Conservation (phyloP, 2,888 invertebrate genomes). For the Sisyra nigra region DNA sequence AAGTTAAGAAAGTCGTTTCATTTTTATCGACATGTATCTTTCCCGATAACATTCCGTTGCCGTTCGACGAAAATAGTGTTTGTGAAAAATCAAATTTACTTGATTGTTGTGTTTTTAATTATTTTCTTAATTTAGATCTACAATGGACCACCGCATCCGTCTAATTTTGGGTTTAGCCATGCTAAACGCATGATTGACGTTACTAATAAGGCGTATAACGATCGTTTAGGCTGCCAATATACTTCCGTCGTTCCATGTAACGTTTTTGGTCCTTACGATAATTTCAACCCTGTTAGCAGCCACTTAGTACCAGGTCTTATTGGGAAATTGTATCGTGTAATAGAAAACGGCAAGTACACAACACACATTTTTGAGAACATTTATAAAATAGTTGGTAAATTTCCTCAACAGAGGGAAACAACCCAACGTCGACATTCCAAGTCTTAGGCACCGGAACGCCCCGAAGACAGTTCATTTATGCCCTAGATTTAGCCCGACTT, state of each 20-base stretch:
- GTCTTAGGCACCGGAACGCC: constrained; percentile 90
- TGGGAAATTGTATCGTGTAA: constrained; percentile 58
- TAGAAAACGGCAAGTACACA: constrained; percentile 31
- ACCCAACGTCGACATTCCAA: constrained; percentile 43
- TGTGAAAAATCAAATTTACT: constrained; percentile 8
- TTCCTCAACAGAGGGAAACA: constrained; percentile 19
- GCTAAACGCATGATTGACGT: constrained; percentile 95
- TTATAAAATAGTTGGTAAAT: too few species aligned
- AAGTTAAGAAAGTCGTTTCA: constrained; percentile 89
- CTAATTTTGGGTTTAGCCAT: constrained; percentile 96
- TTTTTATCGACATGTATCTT: constrained; percentile 98
- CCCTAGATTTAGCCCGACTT: constrained; percentile 76
- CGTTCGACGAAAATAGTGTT: constrained; percentile 97
- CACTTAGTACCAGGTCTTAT: constrained; percentile 94
- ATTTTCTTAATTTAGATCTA: constrained; percentile 51
- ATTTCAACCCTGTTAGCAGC: constrained; percentile 69
- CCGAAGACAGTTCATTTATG: constrained; percentile 93
- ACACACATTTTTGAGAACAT: too few species aligned
- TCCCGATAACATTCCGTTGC: constrained; percentile 93
- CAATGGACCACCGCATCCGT: constrained; percentile 90
- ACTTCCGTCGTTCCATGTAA: constrained; percentile 97
- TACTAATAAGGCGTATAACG: constrained; percentile 64
- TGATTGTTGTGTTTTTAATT: neutral
- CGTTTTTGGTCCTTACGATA: constrained; percentile 94
- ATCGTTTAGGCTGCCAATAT: constrained; percentile 62